Conservation (phyloP, 2,888 invertebrate genomes). For the Melolontha melolontha region DNA sequence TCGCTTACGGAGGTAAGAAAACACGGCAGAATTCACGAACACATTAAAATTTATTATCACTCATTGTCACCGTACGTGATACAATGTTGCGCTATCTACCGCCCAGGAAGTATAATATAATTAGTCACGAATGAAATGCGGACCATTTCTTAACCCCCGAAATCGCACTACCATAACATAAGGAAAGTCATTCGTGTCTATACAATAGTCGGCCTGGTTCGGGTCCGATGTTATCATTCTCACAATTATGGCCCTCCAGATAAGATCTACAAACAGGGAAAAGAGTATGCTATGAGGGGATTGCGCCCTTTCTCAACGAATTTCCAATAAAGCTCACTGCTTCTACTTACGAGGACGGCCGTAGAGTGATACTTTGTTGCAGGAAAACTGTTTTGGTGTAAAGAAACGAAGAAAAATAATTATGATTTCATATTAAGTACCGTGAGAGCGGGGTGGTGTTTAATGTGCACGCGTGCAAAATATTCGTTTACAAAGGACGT, state of each 20-base stretch:
- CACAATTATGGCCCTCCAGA: conserved; percentile 29
- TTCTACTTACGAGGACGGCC: no score
- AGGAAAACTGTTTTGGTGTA: neutral
- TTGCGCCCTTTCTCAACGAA: conserved; percentile 20
- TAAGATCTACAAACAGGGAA: conserved; percentile 32
- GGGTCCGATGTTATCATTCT: conserved; percentile 21
- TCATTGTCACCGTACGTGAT: conserved; percentile 35
- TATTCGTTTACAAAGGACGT: conserved; percentile 22
- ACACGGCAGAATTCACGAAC: conserved; percentile 15
- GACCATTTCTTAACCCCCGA: conserved; percentile 21
- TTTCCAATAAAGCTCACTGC: conserved; percentile 29
- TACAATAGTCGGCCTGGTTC: no score
- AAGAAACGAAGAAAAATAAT: conserved; percentile 27
- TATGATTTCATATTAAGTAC: conserved; percentile 27
- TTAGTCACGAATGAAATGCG: conserved; percentile 27
- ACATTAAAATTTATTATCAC: conserved; percentile 23
- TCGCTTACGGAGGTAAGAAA: neutral
- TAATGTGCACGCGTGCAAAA: conserved; percentile 29
- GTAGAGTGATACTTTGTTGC: conserved; percentile 7
- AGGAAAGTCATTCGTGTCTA: neutral
- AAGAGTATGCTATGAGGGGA: conserved; percentile 20
- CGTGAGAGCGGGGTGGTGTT: neutral
- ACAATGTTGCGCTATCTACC: conserved; percentile 10
- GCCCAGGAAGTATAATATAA: conserved; percentile 28
- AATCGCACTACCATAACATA: conserved; percentile 8